Evolutionary conservation across 2,797 vertebrate genomes (phyloP), one percentile per base, ranked within the genome.

Genomic region (Ctenopoma kingsleyae): DNA sequence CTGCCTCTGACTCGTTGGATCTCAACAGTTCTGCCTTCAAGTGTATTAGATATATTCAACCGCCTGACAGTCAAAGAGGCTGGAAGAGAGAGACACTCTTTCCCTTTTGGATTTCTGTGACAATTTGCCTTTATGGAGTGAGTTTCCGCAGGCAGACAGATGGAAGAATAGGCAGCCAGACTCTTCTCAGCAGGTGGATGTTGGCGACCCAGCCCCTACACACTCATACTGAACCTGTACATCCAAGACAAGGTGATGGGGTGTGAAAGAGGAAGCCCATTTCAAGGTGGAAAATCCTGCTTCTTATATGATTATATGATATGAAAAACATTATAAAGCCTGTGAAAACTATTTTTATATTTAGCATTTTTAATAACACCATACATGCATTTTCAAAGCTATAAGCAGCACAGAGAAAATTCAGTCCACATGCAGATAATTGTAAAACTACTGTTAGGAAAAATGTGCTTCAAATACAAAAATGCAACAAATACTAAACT

Each of bases 131-230:
- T 78, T 60, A 59, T 71, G 76, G 78, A 76, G 66, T 30, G 64
- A 54, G 67, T 79, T 84, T 87, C 56, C 75, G 60, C 60, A 74
- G 78, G 76, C 79, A 74, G 78, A 78, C 87, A 88, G 86, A 89
- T 89, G 87, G 86, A 71, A 75, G 63, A 82, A 83, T 36, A 82
- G 47, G 77, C 52, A 82, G 82, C 81, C 89, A 87, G 84, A 81
- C 46, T 61, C 56, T 56, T 67, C 86, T 78, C 86, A 89, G 87
- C 87, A 81, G 84, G 87, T 23, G 35, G 7, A 8, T 63, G 65
- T 76, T 85, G 81, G 82, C 49, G 52, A 52, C 67, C 38, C 58
- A 9, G 22, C 59, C 58, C n/a, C 20, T 41, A 10, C 71, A 78
- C 56, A 70, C 69, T 65, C 76, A 54, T 51, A 48, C 22, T 59